phyloP scores from a whole-genome alignment of 1,140 invertebrate species.

The Sarcophaga bullata region DNA sequence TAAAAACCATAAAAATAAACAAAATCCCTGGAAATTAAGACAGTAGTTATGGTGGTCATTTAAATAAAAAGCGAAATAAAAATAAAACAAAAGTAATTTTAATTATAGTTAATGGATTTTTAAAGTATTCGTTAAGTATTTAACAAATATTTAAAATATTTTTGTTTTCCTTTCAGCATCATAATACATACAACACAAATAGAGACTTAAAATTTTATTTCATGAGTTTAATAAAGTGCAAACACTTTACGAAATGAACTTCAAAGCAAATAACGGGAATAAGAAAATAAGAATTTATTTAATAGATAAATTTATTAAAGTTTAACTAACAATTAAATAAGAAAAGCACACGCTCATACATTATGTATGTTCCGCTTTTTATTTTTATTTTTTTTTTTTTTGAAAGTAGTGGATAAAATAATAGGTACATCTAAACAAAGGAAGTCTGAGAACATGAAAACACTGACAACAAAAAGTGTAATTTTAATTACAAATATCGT shows the following conservation, averaged over 20 bases:
- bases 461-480: too few species aligned
- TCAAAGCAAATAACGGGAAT: neutral
- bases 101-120: slow-evolving; percentile 21
- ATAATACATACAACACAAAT: neutral
- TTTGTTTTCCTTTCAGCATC: neutral
- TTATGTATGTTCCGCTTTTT: too few species aligned
- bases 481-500: too few species aligned
- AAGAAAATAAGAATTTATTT: neutral
- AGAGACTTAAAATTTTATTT: neutral
- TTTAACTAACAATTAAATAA: neutral
- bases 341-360: neutral
- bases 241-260: neutral
- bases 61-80: neutral
- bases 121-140: slow-evolving; percentile 2
- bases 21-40: neutral
- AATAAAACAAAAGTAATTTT: neutral
- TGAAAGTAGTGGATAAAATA: too few species aligned
- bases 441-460: too few species aligned
- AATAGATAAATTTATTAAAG: neutral
- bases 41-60: neutral
- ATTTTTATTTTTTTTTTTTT: too few species aligned
- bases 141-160: slow-evolving; percentile 6
- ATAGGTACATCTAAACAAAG: too few species aligned
- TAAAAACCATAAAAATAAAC: neutral
- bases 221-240: neutral